A percentile compares a stretch with the other conserved stretches of the same genome.
Evolutionary conservation across 1,140 invertebrate genomes (phyloP).

Genomic region (Araneus ventricosus): DNA sequence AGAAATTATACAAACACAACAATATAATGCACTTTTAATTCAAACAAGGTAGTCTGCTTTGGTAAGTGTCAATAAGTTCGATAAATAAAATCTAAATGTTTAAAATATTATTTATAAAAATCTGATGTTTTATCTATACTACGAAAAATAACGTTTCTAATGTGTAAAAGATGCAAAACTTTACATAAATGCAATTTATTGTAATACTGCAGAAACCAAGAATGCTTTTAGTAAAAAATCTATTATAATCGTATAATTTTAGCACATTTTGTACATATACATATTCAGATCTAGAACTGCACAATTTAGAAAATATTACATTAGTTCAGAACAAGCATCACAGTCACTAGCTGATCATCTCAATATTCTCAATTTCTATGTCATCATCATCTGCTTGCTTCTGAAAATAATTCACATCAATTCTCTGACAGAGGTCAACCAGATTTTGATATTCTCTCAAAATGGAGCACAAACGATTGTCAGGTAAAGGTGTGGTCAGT

Average conservation of each 20-base stretch:
- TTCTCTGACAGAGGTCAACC: constrained; percentile 86
- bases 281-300: not conserved
- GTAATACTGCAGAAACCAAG: not conserved
- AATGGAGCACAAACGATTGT: constrained; percentile 86
- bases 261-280: not conserved
- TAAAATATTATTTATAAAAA: no score
- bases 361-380: constrained; percentile 58
- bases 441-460: constrained; percentile 87
- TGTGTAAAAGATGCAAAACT: not conserved
- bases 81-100: no score
- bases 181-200: not conserved
- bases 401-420: constrained; percentile 88
- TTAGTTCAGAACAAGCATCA: not conserved
- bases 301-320: not conserved
- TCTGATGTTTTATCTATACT: no score
- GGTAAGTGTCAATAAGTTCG: no score
- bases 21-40: no score
- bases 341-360: constrained; percentile 25
- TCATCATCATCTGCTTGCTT: constrained; percentile 66
- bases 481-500: constrained; percentile 91
- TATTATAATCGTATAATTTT: no score
- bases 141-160: no score
- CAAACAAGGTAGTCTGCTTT: no score
- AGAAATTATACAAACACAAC: no score
- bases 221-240: no score